phyloP scores from a whole-genome alignment of 2,797 vertebrate genomes.

The Thamnophis elegans region DNA sequence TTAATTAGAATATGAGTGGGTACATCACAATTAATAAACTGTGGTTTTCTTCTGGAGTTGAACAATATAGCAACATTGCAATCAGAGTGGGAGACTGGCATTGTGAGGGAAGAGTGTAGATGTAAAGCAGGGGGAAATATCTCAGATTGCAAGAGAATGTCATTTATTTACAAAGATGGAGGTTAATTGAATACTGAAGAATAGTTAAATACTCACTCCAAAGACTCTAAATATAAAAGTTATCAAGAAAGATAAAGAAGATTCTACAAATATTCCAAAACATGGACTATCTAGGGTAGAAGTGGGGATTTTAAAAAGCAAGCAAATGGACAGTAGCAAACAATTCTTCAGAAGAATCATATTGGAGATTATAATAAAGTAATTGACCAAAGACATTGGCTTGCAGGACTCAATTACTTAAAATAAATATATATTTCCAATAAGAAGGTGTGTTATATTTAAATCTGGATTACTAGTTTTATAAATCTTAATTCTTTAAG shows the following conservation, averaged over 20 bases:
- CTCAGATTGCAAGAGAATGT: background rate
- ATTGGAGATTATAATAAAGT: background rate
- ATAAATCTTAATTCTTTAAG: conserved; percentile 40
- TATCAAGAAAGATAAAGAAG: background rate
- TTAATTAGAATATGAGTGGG: background rate
- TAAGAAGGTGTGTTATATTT: background rate
- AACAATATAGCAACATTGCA: background rate
- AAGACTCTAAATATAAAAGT: background rate
- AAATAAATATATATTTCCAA: background rate
- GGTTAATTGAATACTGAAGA: background rate
- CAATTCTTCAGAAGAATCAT: background rate
- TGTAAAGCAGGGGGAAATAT: background rate
- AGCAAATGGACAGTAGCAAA: background rate
- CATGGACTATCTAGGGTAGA: background rate
- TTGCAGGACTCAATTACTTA: background rate
- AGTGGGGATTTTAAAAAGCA: background rate
- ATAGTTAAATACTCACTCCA: background rate
- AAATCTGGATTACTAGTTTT: conserved; percentile 36
- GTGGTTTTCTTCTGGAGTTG: background rate
- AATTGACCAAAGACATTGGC: accelerated
- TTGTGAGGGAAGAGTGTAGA: background rate
- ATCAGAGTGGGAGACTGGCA: background rate
- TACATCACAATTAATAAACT: too few species aligned
- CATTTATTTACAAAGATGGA: background rate
- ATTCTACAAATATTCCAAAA: background rate